phyloP scores from a whole-genome alignment of 2,888 invertebrate genomes.

The Thymelicus lineola region DNA sequence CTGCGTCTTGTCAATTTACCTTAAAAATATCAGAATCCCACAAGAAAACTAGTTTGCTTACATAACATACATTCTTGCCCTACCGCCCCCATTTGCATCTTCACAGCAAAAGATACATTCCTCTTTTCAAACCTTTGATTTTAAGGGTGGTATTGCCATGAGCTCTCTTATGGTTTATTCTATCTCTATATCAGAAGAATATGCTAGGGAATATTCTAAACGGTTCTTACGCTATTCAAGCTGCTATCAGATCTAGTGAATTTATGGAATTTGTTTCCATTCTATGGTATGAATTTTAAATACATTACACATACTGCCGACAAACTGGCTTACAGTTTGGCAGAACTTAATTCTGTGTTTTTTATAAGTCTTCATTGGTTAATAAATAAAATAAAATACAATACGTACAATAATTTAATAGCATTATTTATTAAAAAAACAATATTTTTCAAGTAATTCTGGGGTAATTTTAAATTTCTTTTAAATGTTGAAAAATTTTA shows the following conservation, averaged over 20 bases:
- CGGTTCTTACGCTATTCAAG: slow-evolving; percentile 77
- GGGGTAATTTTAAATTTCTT: too few species aligned
- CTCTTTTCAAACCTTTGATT: slow-evolving; percentile 64
- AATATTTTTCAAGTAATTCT: too few species aligned
- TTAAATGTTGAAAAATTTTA: too few species aligned
- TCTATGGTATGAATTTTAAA: too few species aligned
- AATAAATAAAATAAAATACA: too few species aligned
- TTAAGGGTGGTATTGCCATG: slow-evolving; percentile 66
- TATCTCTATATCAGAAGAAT: slow-evolving; percentile 53
- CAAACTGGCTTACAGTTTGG: too few species aligned
- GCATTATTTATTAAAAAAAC: too few species aligned
- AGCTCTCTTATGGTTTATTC: slow-evolving; percentile 49
- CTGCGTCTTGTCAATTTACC: slow-evolving; percentile 81
- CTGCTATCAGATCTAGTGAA: slow-evolving; percentile 62
- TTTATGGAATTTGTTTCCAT: slow-evolving; percentile 4
- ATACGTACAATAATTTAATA: too few species aligned
- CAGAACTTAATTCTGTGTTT: too few species aligned
- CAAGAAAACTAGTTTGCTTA: slow-evolving; percentile 81
- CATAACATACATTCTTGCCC: slow-evolving; percentile 76
- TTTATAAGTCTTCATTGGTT: too few species aligned
- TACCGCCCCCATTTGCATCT: slow-evolving; percentile 70
- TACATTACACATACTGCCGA: too few species aligned
- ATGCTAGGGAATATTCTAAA: slow-evolving; percentile 65
- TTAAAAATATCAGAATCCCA: slow-evolving; percentile 74
- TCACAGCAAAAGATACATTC: slow-evolving; percentile 61